These are phyloP conservation scores for Phymanthus crucifer DNA, from an alignment of 92 coral and sea anemone genomes.

Conservation along the genomic window DNA sequence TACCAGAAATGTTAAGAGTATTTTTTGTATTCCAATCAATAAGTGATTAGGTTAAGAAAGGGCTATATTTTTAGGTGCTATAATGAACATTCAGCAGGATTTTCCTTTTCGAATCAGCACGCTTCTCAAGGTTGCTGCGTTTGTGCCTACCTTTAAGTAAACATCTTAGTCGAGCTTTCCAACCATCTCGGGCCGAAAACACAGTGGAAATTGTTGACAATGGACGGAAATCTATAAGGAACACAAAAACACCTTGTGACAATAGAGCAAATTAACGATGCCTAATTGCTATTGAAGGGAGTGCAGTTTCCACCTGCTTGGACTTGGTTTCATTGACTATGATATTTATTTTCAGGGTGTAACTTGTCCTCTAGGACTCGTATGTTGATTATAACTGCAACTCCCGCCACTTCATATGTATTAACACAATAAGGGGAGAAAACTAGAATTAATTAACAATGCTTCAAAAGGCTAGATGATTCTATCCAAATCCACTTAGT, in stretches of 20 bases:
- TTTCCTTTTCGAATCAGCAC: neutral
- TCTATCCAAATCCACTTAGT: conserved; percentile 5
- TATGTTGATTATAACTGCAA: neutral
- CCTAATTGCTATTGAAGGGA: neutral
- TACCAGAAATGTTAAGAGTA: neutral
- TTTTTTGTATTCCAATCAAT: neutral
- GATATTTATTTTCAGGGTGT: neutral
- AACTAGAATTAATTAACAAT: neutral
- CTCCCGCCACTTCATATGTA: neutral
- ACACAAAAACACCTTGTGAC: neutral
- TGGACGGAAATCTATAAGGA: neutral
- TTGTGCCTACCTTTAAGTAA: neutral
- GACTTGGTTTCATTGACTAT: neutral
- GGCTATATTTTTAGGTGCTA: neutral
- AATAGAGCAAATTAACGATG: neutral
- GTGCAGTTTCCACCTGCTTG: neutral
- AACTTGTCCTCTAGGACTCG: no score
- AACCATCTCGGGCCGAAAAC: neutral
- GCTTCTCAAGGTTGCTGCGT: neutral
- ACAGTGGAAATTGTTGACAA: neutral
- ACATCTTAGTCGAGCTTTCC: neutral
- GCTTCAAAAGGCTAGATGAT: neutral
- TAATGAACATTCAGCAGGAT: neutral
- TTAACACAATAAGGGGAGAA: neutral
- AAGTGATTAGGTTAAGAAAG: neutral